These are phyloP conservation scores for Sycobia sp. DNA, from an alignment of 1,140 invertebrate species.

Conservation along the genomic window DNA sequence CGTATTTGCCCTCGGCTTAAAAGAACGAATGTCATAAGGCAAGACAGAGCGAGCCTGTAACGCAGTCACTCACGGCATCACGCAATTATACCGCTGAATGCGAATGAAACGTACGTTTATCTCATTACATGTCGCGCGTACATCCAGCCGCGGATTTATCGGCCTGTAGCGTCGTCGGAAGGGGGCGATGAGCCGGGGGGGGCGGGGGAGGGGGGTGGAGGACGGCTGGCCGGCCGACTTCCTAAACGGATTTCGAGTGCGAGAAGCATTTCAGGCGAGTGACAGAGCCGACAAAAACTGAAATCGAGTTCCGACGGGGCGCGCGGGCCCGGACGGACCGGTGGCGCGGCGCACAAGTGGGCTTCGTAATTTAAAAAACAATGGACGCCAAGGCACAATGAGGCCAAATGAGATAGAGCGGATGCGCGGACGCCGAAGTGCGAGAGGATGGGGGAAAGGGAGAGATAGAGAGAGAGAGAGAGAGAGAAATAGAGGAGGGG, in stretches of 20 bases:
- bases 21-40: background rate
- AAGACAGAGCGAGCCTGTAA: conserved; percentile 3
- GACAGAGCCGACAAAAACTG: conserved; percentile 54
- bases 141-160: conserved; percentile 11
- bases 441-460: conserved; percentile 10
- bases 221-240: conserved; percentile 33
- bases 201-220: too few relatives aligned
- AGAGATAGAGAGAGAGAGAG: too few relatives aligned
- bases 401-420: conserved; percentile 62
- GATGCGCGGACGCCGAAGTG: conserved; percentile 45
- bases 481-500: conserved; percentile 24
- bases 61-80: conserved; percentile 24
- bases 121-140: conserved; percentile 23
- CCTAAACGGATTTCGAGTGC: conserved; percentile 47
- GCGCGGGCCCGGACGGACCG: conserved; percentile 23
- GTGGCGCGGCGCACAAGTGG: conserved; percentile 46
- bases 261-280: conserved; percentile 53
- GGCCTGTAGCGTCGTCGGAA: background rate
- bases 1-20: background rate
- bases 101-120: conserved; percentile 31
- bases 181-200: too few relatives aligned
- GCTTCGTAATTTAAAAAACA: conserved; percentile 62
- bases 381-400: conserved; percentile 59
- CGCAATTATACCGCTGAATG: conserved; percentile 30
- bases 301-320: conserved; percentile 50